These are phyloP conservation scores for Wiebesia pumilae DNA, from an alignment of 1,140 invertebrate genomes.

Conservation along the genomic window DNA sequence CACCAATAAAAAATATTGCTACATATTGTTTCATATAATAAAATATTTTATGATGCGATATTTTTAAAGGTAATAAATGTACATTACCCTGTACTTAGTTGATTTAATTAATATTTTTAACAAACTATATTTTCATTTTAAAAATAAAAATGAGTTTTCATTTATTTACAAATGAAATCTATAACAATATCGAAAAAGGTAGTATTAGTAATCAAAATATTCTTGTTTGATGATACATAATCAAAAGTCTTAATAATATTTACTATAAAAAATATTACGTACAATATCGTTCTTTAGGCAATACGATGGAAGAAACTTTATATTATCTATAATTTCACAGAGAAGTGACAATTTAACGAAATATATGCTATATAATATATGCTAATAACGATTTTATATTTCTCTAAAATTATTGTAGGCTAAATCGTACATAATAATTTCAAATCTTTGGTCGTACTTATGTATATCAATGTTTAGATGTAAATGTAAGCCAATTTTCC, in stretches of 20 bases:
- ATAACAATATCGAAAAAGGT: neutral
- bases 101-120: neutral
- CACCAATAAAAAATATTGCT: too few relatives aligned
- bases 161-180: neutral
- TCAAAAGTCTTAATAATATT: neutral
- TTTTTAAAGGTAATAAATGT: too few relatives aligned
- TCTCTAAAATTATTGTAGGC: too few relatives aligned
- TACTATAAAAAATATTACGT: neutral
- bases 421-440: too few relatives aligned
- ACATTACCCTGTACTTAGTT: neutral
- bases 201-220: neutral
- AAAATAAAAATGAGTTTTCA: neutral
- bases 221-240: neutral
- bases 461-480: too few relatives aligned
- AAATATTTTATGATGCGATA: too few relatives aligned
- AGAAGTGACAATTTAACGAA: neutral
- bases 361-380: too few relatives aligned
- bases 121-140: neutral
- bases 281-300: neutral
- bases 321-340: neutral
- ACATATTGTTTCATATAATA: too few relatives aligned
- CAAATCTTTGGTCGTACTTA: too few relatives aligned
- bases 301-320: neutral
- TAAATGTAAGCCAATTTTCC: too few relatives aligned
- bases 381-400: too few relatives aligned